Percentiles rank a stretch among this genome's conserved stretches.
Evolutionary conservation across 2,797 vertebrate species (phyloP).

Genomic region (Artibeus jamaicensis): DNA sequence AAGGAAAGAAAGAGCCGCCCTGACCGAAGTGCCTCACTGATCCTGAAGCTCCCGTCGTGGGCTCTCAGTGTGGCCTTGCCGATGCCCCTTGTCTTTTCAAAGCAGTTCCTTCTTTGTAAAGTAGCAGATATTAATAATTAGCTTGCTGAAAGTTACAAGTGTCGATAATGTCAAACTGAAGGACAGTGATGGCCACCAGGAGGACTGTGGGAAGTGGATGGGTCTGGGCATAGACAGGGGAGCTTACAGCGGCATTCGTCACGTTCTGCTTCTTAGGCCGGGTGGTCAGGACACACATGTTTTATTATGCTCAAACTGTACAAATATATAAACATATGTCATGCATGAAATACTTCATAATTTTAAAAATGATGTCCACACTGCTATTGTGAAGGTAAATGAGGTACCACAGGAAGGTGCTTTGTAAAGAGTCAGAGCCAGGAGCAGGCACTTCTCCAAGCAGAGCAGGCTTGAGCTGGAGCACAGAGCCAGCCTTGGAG

Average conservation of each 20-base stretch:
- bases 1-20: too few species aligned
- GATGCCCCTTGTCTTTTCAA: background rate
- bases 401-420: background rate
- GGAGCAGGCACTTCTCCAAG: background rate
- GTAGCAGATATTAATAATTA: background rate
- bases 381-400: background rate
- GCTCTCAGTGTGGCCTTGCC: background rate
- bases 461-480: background rate
- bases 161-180: background rate
- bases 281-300: background rate
- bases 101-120: background rate
- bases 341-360: background rate
- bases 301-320: background rate
- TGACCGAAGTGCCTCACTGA: background rate
- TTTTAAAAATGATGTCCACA: background rate
- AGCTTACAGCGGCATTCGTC: background rate
- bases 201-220: background rate
- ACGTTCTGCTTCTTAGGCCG: background rate
- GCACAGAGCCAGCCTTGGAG: slow-evolving; percentile 12
- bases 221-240: background rate
- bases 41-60: background rate
- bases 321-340: background rate
- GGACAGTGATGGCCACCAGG: background rate
- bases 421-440: background rate
- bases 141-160: background rate